Base-by-base conservation (phyloP, 2,113 vertebrate genomes). In the Antechinus stuartii region DNA sequence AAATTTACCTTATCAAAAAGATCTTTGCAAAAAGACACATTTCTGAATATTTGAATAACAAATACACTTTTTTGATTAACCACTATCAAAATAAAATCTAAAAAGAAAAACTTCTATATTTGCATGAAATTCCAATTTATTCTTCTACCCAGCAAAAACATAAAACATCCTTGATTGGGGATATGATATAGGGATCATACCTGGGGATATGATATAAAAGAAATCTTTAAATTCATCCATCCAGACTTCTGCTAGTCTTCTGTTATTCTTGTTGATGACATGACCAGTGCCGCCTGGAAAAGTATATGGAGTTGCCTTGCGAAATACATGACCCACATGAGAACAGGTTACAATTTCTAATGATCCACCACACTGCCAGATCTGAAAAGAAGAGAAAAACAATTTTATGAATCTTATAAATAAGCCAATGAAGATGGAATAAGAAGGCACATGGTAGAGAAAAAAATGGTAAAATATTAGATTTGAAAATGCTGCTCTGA, bases 171-270 rank as follows among this genome's bases (percentile, higher is more conserved):
- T 89, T 24, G 27, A 76, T 19, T 93, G 8, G 99, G 27, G 99
- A 99, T 97, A 99, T 99, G 97, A 99, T 99, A n/a, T 99, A 99
- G 98, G 50, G 50, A 52, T 52, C 95, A 57, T 98, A 99, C 99
- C 99, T 98, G 99, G 99, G 27, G 99, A 99, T 97, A 99, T 99
- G 97, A 99, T 99, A 35, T 99, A 99, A 98, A 99, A 99, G 98
- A 99, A 99, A 93, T 99, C 99, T 98, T 99, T 99, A 97, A 99
- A 99, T 94, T 99, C 99, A 89, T 99, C 99, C 99, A 99, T 99
- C 99, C 99, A 99, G 35, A 99, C 99, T 98, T 99, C 99, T 0
- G 99, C 99, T 96, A 99, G 98, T 1, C 99, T 98, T 91, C 99
- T 98, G 97, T 99, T 99, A 98, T 99, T 99, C 98, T 99, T 99